phyloP scores from a whole-genome alignment of 53 echinoderm and acorn worm genomes.

The Henricia sp. region DNA sequence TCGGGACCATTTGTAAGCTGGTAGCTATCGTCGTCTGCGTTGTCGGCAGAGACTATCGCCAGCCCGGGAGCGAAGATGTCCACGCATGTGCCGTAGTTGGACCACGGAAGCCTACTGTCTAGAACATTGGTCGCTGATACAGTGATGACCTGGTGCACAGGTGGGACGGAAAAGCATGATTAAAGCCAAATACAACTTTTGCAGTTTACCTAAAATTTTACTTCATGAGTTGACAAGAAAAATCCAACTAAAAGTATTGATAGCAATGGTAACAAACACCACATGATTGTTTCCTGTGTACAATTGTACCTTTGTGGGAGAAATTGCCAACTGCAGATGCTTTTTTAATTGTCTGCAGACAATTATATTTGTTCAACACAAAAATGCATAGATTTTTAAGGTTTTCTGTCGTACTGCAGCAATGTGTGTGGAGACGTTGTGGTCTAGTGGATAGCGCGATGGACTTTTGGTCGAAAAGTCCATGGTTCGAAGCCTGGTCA shows the following conservation, averaged over 20 bases:
- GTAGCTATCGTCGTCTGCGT: constrained; percentile 16
- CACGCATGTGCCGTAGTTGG: constrained; percentile 41
- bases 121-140: neutral
- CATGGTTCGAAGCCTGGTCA: neutral
- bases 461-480: neutral
- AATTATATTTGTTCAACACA: too few species aligned
- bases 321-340: too few species aligned
- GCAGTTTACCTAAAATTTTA: too few species aligned
- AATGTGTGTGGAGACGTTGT: neutral
- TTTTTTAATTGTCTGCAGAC: too few species aligned
- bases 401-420: too few species aligned
- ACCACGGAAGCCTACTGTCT: constrained; percentile 30
- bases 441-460: neutral
- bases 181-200: too few species aligned
- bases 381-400: too few species aligned
- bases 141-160: neutral
- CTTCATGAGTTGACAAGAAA: too few species aligned
- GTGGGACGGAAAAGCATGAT: neutral
- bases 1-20: constrained; percentile 41
- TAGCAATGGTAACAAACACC: neutral
- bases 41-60: constrained; percentile 13
- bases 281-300: neutral
- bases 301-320: neutral
- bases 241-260: neutral
- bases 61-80: constrained; percentile 52